Conservation (phyloP, 2,797 vertebrate species). For the Sebastes matsubarae region DNA sequence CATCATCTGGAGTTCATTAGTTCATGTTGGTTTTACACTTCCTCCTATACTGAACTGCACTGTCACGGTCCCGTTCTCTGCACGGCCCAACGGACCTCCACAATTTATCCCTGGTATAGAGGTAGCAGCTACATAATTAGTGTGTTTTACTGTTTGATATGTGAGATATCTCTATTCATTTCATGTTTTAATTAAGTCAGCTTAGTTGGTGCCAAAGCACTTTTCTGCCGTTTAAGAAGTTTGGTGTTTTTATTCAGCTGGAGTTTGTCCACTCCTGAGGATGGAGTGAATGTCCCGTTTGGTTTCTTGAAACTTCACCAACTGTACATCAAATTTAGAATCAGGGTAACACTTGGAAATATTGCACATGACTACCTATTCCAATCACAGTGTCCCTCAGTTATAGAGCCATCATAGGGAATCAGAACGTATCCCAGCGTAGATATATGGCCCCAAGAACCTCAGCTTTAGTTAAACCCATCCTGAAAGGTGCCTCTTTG, state of each 20-base stretch:
- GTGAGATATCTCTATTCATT: constrained; percentile 7
- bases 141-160: constrained; percentile 15
- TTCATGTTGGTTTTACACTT: constrained; percentile 17
- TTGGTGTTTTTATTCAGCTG: constrained; percentile 13
- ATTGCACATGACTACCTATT: constrained; percentile 39
- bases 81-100: constrained; percentile 13
- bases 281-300: constrained; percentile 11
- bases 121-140: constrained; percentile 22
- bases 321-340: not conserved
- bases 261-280: not conserved
- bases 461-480: constrained; percentile 1
- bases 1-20: constrained; percentile 1
- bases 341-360: constrained; percentile 35
- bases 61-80: constrained; percentile 37
- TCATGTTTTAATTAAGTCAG: constrained; percentile 10
- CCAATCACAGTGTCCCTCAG: not conserved
- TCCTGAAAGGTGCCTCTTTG: constrained; percentile 39
- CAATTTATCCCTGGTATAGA: constrained; percentile 20
- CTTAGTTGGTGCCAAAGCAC: constrained; percentile 59
- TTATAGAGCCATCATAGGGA: constrained; percentile 9
- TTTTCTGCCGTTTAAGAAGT: constrained; percentile 21
- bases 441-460: not conserved
- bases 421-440: not conserved
- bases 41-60: constrained; percentile 48
- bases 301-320: constrained; percentile 9